Evolutionary conservation across 2,113 vertebrate species (phyloP), one percentile per base, ranked within the genome.

Genomic region (Strix uralensis): DNA sequence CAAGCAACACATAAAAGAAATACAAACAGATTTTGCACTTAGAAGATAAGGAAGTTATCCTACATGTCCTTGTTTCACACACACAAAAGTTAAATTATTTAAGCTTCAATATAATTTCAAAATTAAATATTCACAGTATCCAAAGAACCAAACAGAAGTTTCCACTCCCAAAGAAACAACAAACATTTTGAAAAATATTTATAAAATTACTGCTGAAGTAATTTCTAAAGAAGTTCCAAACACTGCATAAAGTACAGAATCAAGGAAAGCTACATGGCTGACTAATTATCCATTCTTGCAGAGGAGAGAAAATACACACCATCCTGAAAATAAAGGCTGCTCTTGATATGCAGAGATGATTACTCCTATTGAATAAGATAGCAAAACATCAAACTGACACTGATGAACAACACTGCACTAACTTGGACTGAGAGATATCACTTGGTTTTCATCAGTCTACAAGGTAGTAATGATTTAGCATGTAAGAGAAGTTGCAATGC

Each of bases 371-470:
- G 18, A 51, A n/a, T 13, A 71, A 30, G 18, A 51, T 5, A 42
- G 66, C 44, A 82, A 59, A 82, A 40, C 18, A 59, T 32, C 52
- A 49, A 22, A 40, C 23, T 71, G 44, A 59, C 16, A 32, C 22
- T 8, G 2, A 46, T 1, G 1, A 66, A 23, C 17, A 81, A 57
- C 34, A 46, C 20, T 1, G 0, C 36, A 34, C 29, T 70, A 59
- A 59, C 44, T 27, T 51, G 80, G 27, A 59, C 36, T 47, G 27
- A 70, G 65, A 34, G 13, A 19, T 55, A 17, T 47, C 52, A 32
- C 13, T 40, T 69, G 15, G 38, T 58, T 69, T 38, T 30, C 52
- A 23, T 46, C 42, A 30, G 26, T 46, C 79, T 81, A 58, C 42
- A 81, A 38, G 40, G 12, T 12, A 67, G 26, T 32, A 57, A 47